Evolutionary conservation across 2,888 invertebrate species (phyloP), one percentile per base, ranked within the genome.

Genomic region (Ormyrus thymus): DNA sequence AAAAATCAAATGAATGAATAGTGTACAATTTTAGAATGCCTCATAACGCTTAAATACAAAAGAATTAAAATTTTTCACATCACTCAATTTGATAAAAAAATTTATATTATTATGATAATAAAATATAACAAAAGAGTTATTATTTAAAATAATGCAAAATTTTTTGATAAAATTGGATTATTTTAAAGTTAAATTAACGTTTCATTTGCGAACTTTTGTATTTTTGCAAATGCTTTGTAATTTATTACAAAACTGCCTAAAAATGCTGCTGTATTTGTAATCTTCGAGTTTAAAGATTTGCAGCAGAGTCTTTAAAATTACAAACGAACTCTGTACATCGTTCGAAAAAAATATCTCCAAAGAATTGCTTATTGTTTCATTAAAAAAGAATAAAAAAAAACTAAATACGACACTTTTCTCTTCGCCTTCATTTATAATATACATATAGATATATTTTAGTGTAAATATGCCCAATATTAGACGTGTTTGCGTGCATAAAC

Each of bases 331-430:
- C 68, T 55, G 55, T 29, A 13, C 9, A n/a, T 62, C 61, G 50
- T 68, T 69, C 13, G 59, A 77, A 65, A 77, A 65, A 58, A 77
- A 77, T n/a, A 77, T 76, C 45, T 77, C 59, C 65, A 77, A 77
- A 77, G 71, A 77, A 77, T 61, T n/a, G 55, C 51, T 55, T 62
- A 68, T 66, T 13, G 59, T 66, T 48, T 53, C 11, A 29, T 69
- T 43, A 10, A 58, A 58, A 51, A 53, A 7, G 11, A 69, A 55
- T 11, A 62, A 50, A 62, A 56, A 76, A n/a, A 50, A 53, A 73
- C 43, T 56, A 29, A 29, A 29, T 29, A n/a, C 43, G 72, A 66
- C 55, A 5, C 61, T 72, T 72, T 55, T 64, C 59, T 66, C 72
- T 58, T 51, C 45, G 10, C 15, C 11, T n/a, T 15, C 43, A 77